Percentiles rank a stretch among this genome's conserved stretches.
Evolutionary conservation across 2,888 invertebrate genomes (phyloP).

Genomic region (Lamellibrachia satsuma): DNA sequence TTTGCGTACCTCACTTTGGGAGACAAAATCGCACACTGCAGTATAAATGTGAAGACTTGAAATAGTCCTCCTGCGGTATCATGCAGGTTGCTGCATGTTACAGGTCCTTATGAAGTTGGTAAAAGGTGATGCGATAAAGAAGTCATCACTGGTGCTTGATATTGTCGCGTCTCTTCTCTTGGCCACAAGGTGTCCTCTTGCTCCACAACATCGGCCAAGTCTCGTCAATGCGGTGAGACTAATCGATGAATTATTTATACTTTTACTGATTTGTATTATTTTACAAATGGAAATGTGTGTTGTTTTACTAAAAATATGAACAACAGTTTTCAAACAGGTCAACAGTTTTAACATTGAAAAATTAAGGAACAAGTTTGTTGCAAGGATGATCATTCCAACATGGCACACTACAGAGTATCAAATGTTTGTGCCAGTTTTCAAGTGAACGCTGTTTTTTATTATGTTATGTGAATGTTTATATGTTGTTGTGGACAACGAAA

Average conservation of each 20-base stretch:
- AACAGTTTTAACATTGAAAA: not conserved
- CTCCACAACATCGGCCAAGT: slow-evolving; percentile 25
- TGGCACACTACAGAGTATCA: not conserved
- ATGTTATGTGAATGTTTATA: not conserved
- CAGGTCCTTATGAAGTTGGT: not conserved
- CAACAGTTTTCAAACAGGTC: not conserved
- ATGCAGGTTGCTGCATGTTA: not conserved
- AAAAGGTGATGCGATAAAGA: not conserved
- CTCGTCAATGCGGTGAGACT: not conserved
- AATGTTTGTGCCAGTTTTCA: not conserved
- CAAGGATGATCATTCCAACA: not conserved
- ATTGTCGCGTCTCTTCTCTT: not conserved
- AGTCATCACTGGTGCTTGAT: not conserved
- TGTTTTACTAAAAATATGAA: not conserved
- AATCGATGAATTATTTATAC: not conserved
- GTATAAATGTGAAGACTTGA: too few relatives aligned
- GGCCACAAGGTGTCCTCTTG: not conserved
- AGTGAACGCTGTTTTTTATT: not conserved
- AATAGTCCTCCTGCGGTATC: not conserved
- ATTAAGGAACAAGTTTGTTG: not conserved
- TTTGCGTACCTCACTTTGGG: too few relatives aligned
- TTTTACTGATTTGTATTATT: not conserved
- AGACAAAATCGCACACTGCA: too few relatives aligned
- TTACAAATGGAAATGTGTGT: not conserved
- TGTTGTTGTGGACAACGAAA: too few relatives aligned